Evolutionary conservation across 2,797 vertebrate genomes (phyloP).

Genomic region (Sorex maritimensis): DNA sequence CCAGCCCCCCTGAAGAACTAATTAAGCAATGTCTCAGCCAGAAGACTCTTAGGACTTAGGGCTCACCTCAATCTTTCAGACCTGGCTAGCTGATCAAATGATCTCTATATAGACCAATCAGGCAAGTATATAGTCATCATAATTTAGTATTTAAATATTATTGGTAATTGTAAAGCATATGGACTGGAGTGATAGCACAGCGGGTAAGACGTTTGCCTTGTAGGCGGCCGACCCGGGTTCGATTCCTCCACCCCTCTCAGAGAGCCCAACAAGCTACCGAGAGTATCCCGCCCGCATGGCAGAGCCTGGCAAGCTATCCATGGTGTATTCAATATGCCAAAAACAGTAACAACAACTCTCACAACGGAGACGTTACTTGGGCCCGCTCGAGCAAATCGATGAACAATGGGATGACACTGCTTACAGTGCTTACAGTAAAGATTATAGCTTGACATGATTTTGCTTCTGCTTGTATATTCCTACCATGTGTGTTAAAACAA

Average conservation of each 20-base stretch:
- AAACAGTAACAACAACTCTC: too few relatives aligned
- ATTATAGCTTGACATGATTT: background rate
- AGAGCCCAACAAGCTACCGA: too few relatives aligned
- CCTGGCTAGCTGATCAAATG: background rate
- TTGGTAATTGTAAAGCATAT: slow-evolving; percentile 70
- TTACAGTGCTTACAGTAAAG: too few relatives aligned
- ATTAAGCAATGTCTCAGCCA: background rate
- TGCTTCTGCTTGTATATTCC: background rate
- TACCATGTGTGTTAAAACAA: slow-evolving; percentile 16
- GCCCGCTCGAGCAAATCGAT: too few relatives aligned
- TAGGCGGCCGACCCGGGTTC: too few relatives aligned
- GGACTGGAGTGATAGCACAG: background rate
- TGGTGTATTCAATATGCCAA: too few relatives aligned
- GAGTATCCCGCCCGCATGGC: too few relatives aligned
- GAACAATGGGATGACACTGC: too few relatives aligned
- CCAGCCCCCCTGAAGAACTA: background rate
- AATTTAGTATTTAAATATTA: slow-evolving; percentile 19
- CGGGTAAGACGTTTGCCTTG: too few relatives aligned
- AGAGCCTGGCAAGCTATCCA: too few relatives aligned
- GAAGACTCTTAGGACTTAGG: background rate
- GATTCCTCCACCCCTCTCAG: too few relatives aligned
- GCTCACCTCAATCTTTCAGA: background rate
- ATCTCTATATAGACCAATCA: slow-evolving; percentile 17
- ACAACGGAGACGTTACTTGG: too few relatives aligned
- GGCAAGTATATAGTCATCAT: background rate